Percentiles rank a stretch among this genome's conserved stretches.
Evolutionary conservation across 1,140 invertebrate species (phyloP).

Genomic region (Eupeodes corollae): DNA sequence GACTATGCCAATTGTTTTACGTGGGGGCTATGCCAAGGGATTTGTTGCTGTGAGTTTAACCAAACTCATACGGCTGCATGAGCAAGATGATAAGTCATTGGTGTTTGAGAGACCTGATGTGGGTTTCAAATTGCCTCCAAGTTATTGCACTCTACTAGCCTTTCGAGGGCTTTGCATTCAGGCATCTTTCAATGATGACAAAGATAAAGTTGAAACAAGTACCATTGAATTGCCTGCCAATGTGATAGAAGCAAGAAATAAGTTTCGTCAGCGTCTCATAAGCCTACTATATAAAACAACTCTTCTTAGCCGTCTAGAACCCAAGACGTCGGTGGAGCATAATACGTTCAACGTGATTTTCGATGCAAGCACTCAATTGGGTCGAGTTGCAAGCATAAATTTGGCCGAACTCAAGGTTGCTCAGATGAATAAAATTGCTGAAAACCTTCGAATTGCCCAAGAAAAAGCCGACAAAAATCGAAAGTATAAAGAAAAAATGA

Average conservation of each 20-base stretch:
- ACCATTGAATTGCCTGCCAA: not conserved
- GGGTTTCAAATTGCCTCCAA: slow-evolving; percentile 17
- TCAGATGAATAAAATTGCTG: too few relatives aligned
- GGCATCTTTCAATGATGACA: not conserved
- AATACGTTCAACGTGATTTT: too few relatives aligned
- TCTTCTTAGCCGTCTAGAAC: slow-evolving; percentile 20
- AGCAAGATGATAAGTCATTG: not conserved
- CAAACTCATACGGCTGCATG: not conserved
- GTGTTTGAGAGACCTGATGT: not conserved
- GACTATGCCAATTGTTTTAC: slow-evolving; percentile 6
- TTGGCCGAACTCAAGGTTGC: too few relatives aligned
- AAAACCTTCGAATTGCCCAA: too few relatives aligned
- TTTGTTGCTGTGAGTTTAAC: not conserved
- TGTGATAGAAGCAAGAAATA: slow-evolving; percentile 9
- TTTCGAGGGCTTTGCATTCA: slow-evolving; percentile 29
- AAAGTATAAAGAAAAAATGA: too few relatives aligned
- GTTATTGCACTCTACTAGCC: slow-evolving; percentile 24
- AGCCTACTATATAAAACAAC: slow-evolving; percentile 23
- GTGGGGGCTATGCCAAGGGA: not conserved
- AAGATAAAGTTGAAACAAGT: not conserved
- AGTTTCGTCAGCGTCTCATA: slow-evolving; percentile 21
- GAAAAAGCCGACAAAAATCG: too few relatives aligned
- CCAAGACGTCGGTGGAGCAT: not conserved
- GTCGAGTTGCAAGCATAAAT: too few relatives aligned
- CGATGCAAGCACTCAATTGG: too few relatives aligned